Evolutionary conservation across 2,797 vertebrate genomes (phyloP).

Genomic region (Ispidina picta): DNA sequence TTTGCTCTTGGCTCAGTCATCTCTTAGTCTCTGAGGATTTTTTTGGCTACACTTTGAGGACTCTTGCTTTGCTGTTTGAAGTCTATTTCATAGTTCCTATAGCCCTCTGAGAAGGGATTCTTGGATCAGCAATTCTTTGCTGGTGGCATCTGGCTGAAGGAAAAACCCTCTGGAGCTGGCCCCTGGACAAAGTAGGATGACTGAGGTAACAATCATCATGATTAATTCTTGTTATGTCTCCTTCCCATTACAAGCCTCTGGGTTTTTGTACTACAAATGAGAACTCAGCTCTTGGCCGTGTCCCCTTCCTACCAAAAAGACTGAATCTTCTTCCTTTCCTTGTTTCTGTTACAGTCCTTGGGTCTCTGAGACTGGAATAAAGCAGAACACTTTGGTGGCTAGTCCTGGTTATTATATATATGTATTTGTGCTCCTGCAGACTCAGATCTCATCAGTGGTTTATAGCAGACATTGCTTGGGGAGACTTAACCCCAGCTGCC

Average conservation of each 20-base stretch:
- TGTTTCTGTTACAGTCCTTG: not conserved
- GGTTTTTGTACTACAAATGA: not conserved
- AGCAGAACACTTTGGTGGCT: not conserved
- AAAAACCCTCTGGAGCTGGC: not conserved
- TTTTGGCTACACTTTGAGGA: not conserved
- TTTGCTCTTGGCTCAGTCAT: not conserved
- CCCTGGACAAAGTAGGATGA: rapidly evolving
- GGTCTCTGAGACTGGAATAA: not conserved
- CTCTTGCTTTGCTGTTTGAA: not conserved
- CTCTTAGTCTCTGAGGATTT: not conserved
- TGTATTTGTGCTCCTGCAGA: not conserved
- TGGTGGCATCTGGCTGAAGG: not conserved
- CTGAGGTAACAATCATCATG: not conserved
- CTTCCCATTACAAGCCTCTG: not conserved
- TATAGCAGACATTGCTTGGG: not conserved
- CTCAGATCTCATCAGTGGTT: not conserved
- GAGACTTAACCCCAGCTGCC: not conserved
- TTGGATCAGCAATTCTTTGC: not conserved
- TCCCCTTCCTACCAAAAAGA: not conserved
- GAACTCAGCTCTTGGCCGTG: not conserved
- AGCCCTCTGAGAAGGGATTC: not conserved
- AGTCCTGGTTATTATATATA: not conserved
- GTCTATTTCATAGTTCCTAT: not conserved
- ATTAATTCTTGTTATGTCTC: not conserved
- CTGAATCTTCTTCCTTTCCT: not conserved